Conservation (phyloP, 1,140 invertebrate genomes). For the Adoxophyes honmai region DNA sequence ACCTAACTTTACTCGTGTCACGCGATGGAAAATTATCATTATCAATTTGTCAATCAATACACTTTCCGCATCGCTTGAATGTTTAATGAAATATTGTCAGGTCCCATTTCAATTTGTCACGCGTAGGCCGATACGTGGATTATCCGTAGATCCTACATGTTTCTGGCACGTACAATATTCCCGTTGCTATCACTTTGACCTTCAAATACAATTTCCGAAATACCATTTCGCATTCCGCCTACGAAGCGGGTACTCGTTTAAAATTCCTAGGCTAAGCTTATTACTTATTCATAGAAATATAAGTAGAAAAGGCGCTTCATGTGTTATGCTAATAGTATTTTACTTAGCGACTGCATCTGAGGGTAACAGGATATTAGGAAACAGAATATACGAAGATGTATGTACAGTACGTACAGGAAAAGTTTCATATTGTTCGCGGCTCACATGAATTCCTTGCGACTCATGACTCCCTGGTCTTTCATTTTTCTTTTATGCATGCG, state of each 20-base stretch:
- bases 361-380: background rate
- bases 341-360: background rate
- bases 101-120: no score
- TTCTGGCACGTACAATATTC: background rate
- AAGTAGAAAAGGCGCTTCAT: constrained; percentile 1
- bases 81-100: background rate
- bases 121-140: no score
- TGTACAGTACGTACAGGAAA: background rate
- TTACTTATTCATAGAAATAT: constrained; percentile 11
- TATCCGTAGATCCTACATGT: no score
- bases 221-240: background rate
- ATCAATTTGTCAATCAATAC: no score
- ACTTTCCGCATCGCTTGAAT: no score
- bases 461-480: no score
- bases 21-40: no score
- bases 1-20: no score
- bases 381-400: background rate
- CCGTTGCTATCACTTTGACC: background rate
- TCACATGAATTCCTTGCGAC: background rate
- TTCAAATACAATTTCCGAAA: background rate
- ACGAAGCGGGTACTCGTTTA: background rate
- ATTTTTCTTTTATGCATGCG: background rate
- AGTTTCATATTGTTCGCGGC: background rate
- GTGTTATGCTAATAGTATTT: background rate
- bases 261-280: constrained; percentile 7